A percentile compares a stretch with the other conserved stretches of the same genome.
These are phyloP conservation scores for Thalpophila matura DNA, from an alignment of 2,888 invertebrate genomes.

Conservation along the genomic window DNA sequence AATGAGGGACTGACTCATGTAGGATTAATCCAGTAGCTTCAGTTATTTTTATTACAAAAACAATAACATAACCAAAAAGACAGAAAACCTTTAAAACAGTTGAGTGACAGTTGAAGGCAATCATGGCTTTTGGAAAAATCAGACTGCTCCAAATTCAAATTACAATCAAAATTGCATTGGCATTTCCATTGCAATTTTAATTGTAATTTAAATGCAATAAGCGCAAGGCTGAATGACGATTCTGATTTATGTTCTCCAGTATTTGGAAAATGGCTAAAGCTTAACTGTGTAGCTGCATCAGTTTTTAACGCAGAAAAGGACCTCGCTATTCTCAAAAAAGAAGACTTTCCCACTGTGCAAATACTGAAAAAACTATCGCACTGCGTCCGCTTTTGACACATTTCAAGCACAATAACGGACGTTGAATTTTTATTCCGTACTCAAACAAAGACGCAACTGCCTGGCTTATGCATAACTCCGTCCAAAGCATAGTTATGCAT, in stretches of 20 bases:
- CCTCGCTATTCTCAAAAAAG: constrained; percentile 11
- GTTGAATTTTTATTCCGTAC: constrained; percentile 35
- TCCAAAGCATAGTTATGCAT: constrained; percentile 78
- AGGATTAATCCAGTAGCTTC: constrained; percentile 20
- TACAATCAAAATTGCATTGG: too few relatives aligned
- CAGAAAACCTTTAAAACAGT: too few relatives aligned
- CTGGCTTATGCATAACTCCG: constrained; percentile 63
- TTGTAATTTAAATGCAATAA: too few relatives aligned
- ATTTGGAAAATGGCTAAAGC: background rate
- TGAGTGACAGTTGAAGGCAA: too few relatives aligned
- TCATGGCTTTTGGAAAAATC: too few relatives aligned
- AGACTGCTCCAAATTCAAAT: too few relatives aligned
- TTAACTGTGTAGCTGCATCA: background rate
- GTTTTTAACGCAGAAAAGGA: constrained; percentile 1
- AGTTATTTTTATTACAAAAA: too few relatives aligned
- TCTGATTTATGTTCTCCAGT: background rate
- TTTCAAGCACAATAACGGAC: constrained; percentile 38
- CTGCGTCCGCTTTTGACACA: constrained; percentile 42
- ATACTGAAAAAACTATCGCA: constrained; percentile 32
- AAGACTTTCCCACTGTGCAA: constrained; percentile 13
- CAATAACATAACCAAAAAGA: too few relatives aligned
- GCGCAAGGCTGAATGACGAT: background rate
- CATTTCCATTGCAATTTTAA: too few relatives aligned
- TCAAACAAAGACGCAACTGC: constrained; percentile 47
- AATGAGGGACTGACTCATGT: constrained; percentile 65